Evolutionary conservation across 2,113 vertebrate species (phyloP), one percentile per base, ranked within the genome.

Genomic region (Peromyscus maniculatus): DNA sequence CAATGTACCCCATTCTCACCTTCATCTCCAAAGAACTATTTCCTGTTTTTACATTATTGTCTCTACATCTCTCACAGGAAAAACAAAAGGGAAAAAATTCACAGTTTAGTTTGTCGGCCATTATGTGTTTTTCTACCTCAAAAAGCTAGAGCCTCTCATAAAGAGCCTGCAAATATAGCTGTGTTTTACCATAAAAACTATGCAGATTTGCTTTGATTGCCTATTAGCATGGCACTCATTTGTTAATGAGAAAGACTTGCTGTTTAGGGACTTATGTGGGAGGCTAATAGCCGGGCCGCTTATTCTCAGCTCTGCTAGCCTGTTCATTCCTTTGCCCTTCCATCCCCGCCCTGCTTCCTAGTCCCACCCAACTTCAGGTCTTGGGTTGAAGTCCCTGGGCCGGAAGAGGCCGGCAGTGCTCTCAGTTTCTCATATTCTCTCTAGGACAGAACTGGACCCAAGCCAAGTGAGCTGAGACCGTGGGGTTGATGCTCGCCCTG

Each of bases 31-130:
- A 87, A 80, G 55, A 88, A 11, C 33, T 3, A 64, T 17, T 89
- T 91, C 52, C 36, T 59, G 86, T 72, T 74, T 89, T 36, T 52
- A 57, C 36, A 93, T 96, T 78, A 66, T 67, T 82, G 12, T 87
- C 36, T 86, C 66, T 49, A 66, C n/a, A 88, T 96, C 43, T 89
- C 64, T 55, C 71, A 88, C 2, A 88, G 3, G 78, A 22, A 83
- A 93, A 74, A 59, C 33, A 84, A 95, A 87, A 74, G 5, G 59
- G 19, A 87, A 46, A 59, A 71, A 33, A 57, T 26, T 24, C n/a
- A 39, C 7, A 64, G n/a, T 28, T 64, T 62, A 62, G 57, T 43
- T 64, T 62, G 28, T 84, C n/a, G 62, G 22, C 26, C 4, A 39
- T 74, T 69, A 36, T 36, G 10, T 69, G 19, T 64, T 79, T 7